phyloP scores from a whole-genome alignment of 2,797 vertebrate species.

The Sternotherus odoratus region DNA sequence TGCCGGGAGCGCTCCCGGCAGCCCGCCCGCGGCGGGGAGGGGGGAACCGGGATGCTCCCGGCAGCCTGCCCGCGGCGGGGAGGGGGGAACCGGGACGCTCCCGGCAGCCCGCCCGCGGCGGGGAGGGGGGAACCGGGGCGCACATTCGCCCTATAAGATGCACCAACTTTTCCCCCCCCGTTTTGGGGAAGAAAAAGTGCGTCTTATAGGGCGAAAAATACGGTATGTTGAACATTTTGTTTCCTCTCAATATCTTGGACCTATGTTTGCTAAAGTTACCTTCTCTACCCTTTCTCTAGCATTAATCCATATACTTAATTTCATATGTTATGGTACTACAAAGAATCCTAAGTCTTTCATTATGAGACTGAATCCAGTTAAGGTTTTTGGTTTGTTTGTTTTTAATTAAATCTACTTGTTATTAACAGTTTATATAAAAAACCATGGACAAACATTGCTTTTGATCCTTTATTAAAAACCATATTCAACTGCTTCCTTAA shows the following conservation, averaged over 20 bases:
- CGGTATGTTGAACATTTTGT: background rate
- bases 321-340: background rate
- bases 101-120: too few species aligned
- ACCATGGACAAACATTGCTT: conserved; percentile 4
- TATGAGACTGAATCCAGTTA: background rate
- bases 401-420: background rate
- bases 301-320: background rate
- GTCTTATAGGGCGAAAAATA: too few species aligned
- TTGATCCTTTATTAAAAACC: conserved; percentile 70
- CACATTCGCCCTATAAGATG: too few species aligned
- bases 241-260: background rate
- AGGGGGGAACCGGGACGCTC: too few species aligned
- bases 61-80: too few species aligned
- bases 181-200: too few species aligned
- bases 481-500: conserved; percentile 75
- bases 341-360: background rate
- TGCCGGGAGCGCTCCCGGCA: too few species aligned
- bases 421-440: background rate
- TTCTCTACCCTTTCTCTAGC: background rate
- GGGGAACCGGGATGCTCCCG: too few species aligned
- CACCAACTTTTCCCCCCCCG: too few species aligned
- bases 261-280: background rate
- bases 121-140: too few species aligned
- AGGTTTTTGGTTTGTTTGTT: accelerated
- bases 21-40: too few species aligned